Percentiles rank a stretch among this genome's conserved stretches.
Conservation (phyloP, 2,888 invertebrate species). For the Entomobrya multifasciata region DNA sequence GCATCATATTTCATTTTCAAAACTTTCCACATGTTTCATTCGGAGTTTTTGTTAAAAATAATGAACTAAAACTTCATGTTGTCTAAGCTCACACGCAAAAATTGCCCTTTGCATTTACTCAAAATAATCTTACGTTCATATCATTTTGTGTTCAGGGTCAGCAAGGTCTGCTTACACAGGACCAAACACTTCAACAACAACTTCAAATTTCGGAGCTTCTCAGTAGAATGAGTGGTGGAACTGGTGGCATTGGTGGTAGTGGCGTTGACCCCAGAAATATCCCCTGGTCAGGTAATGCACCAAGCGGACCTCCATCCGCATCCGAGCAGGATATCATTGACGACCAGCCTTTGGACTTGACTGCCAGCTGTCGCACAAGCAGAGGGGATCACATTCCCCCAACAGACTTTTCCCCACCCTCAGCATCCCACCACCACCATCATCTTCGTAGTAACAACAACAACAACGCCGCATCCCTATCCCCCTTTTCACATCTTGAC, state of each 20-base stretch:
- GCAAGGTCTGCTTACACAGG: constrained; percentile 18
- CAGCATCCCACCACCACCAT: not conserved
- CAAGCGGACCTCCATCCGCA: too few species aligned
- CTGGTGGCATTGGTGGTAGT: constrained; percentile 2
- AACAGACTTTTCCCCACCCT: not conserved
- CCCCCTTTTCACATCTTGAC: constrained; percentile 59
- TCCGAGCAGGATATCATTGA: constrained; percentile 59
- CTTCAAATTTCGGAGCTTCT: constrained; percentile 55
- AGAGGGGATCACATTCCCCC: not conserved
- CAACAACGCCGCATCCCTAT: not conserved
- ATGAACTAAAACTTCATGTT: too few species aligned
- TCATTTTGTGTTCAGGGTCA: too few species aligned
- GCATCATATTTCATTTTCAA: too few species aligned
- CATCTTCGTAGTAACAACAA: not conserved
- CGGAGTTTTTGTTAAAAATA: too few species aligned
- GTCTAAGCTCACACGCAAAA: too few species aligned
- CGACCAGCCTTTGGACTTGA: constrained; percentile 76
- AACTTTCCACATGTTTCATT: too few species aligned
- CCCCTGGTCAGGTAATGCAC: not conserved
- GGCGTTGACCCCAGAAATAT: constrained; percentile 4
- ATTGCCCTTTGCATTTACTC: too few species aligned
- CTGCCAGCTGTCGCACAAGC: constrained; percentile 58
- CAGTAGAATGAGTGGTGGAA: constrained; percentile 42
- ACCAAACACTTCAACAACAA: constrained; percentile 50
- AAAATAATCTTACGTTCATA: too few species aligned